Conservation (phyloP, 92 coral and sea anemone species). For the Palythoa grandis region DNA sequence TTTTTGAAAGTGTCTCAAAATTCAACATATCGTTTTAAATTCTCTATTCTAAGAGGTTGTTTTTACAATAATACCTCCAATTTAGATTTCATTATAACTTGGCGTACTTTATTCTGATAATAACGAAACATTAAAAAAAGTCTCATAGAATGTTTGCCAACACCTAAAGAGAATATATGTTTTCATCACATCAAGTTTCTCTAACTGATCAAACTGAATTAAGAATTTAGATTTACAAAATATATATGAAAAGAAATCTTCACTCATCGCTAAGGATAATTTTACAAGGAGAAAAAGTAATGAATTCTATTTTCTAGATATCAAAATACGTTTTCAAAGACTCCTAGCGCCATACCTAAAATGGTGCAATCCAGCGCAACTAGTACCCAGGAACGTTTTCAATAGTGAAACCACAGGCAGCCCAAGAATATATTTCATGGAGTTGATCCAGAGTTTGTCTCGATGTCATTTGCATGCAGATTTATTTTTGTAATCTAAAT, state of each 20-base stretch:
- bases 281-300: background rate
- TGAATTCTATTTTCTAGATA: background rate
- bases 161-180: conserved; percentile 9
- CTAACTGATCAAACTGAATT: background rate
- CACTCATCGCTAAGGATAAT: background rate
- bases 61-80: background rate
- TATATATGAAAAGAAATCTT: background rate
- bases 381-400: background rate
- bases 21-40: background rate
- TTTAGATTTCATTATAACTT: background rate
- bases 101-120: background rate
- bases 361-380: conserved; percentile 57
- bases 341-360: conserved; percentile 53
- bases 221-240: background rate
- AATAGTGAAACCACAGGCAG: background rate
- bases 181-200: background rate
- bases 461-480: too few species aligned
- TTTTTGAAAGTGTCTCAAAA: background rate
- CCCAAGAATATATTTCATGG: background rate
- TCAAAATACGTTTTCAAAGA: too few species aligned
- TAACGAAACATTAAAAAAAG: background rate
- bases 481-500: too few species aligned
- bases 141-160: too few species aligned
- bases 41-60: background rate
- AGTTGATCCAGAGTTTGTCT: too few species aligned